phyloP scores from a whole-genome alignment of 2,888 invertebrate genomes.

The Leptarthrus brevirostris region DNA sequence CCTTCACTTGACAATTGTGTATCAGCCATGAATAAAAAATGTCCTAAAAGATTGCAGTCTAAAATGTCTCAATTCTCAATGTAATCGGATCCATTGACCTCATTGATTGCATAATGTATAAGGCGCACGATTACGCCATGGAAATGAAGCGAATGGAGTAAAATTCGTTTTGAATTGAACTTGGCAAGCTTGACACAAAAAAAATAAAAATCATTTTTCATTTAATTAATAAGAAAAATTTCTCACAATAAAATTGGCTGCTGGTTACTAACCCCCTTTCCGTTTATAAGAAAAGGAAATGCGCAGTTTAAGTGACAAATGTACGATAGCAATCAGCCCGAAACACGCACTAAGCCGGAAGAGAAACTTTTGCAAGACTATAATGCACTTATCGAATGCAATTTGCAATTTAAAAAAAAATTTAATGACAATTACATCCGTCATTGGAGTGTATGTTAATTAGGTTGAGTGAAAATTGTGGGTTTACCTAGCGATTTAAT shows the following conservation, averaged over 20 bases:
- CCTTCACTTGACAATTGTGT: too few relatives aligned
- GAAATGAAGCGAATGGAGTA: too few relatives aligned
- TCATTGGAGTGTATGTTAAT: constrained; percentile 40
- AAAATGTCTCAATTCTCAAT: constrained; percentile 33
- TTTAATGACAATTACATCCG: constrained; percentile 45
- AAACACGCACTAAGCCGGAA: constrained; percentile 37
- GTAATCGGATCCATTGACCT: constrained; percentile 28
- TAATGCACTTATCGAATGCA: constrained; percentile 19
- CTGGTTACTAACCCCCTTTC: constrained; percentile 2
- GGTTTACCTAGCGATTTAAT: background rate
- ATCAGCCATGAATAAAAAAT: too few relatives aligned
- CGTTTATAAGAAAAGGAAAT: constrained; percentile 18
- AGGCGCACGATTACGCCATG: too few relatives aligned
- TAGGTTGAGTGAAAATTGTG: background rate
- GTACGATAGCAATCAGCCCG: constrained; percentile 18
- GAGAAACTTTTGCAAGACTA: constrained; percentile 13
- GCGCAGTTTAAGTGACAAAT: constrained; percentile 39
- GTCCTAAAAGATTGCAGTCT: too few relatives aligned
- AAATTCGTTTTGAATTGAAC: too few relatives aligned
- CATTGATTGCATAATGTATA: constrained; percentile 38
- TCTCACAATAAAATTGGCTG: constrained; percentile 13
- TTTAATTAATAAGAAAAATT: background rate
- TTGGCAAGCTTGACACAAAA: too few relatives aligned
- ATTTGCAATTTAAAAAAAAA: constrained; percentile 13
- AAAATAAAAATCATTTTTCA: too few relatives aligned